Evolutionary conservation across 2,888 invertebrate genomes (phyloP), one percentile per base, ranked within the genome.

Genomic region (Chrysodeixis includens): DNA sequence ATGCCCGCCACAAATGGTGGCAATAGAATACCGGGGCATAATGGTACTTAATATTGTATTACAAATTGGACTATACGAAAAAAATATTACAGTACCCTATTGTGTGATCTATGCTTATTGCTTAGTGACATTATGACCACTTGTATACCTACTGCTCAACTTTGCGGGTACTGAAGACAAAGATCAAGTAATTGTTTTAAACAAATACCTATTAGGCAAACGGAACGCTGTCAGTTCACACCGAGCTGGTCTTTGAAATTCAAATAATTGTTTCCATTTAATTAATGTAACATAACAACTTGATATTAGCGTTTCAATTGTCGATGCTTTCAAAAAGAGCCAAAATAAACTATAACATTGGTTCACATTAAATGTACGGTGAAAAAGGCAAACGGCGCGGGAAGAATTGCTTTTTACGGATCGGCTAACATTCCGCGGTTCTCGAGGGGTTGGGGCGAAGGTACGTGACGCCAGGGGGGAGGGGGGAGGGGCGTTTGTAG

Each of bases 391-490:
- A 93, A 93, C 92, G 90, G 88, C 76, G 89, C 90, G 92, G 85
- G 89, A 90, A 90, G 91, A 93, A 93, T 93, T 92, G 92, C 92
- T 92, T 92, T 93, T 93, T 91, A 93, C 92, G 93, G 92, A 92
- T 93, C 92, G 90, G 83, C 90, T 91, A 90, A 83, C 92, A 90
- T 90, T 88, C 89, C 92, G 84, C 86, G 86, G 87, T 85, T 87
- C 81, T 89, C 74, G 78, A 78, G 83, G 83, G 76, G 70, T 57
- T 66, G 78, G 78, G 70, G 74, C 49, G 71, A 73, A 78, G 83
- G 80, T 74, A 84, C 83, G 85, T 78, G 85, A 78, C 79, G 80
- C 62, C 35, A n/a, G n/a, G 63, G 59, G 67, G 66, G 49, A 9
- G 10, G 62, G 71, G 72, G 46, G 20, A 16, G 67, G 74, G 69